Conservation (phyloP, 1,140 invertebrate species). For the Drosophila ananassae region DNA sequence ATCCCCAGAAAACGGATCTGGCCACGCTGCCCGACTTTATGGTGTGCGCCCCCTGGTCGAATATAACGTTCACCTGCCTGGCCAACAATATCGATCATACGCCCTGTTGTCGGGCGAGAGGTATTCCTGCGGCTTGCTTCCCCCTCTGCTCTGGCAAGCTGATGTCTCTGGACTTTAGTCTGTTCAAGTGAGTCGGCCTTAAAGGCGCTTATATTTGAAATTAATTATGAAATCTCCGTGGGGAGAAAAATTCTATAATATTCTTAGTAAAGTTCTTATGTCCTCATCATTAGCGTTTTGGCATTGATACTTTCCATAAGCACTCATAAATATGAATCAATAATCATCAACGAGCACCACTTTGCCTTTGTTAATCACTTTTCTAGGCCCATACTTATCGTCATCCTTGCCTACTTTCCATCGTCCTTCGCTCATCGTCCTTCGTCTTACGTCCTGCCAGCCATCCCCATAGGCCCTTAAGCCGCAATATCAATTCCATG, state of each 20-base stretch:
- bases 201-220: background rate
- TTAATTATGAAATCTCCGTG: background rate
- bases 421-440: background rate
- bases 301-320: background rate
- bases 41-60: constrained; percentile 93
- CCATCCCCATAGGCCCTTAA: constrained; percentile 34
- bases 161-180: constrained; percentile 90
- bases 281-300: background rate
- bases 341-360: constrained; percentile 32
- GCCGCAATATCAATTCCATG: constrained; percentile 32
- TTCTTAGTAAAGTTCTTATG: background rate
- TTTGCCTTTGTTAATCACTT: constrained; percentile 24
- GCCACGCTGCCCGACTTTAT: constrained; percentile 90
- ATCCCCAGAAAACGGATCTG: constrained; percentile 87
- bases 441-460: background rate
- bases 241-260: background rate
- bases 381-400: constrained; percentile 22
- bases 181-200: constrained; percentile 88
- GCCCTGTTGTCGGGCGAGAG: constrained; percentile 90
- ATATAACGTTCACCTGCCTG: constrained; percentile 91
- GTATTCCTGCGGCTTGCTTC: constrained; percentile 89
- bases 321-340: constrained; percentile 31
- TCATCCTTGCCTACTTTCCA: constrained; percentile 6
- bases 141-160: constrained; percentile 91
- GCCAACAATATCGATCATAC: constrained; percentile 92